A percentile compares a stretch with the other conserved stretches of the same genome.
Conservation (phyloP, 2,888 invertebrate genomes). For the Mimumesa dahlbomi region DNA sequence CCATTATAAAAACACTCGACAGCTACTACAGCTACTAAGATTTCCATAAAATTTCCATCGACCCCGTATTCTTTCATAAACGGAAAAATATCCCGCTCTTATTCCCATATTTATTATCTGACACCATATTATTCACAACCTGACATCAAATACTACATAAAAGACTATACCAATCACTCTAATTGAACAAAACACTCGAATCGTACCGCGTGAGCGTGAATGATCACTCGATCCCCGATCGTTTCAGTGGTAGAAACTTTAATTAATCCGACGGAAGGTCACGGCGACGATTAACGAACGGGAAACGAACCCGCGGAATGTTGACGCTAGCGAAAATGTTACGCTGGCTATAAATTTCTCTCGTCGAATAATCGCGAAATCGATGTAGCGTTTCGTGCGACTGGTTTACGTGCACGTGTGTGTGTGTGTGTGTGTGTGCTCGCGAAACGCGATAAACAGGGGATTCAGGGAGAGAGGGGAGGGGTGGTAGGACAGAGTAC, state of each 20-base stretch:
- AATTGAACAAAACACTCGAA: too few relatives aligned
- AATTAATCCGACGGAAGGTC: slow-evolving; percentile 3
- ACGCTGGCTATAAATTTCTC: slow-evolving; percentile 9
- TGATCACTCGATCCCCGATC: not conserved
- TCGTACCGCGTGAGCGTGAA: too few relatives aligned
- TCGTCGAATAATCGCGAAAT: slow-evolving; percentile 17
- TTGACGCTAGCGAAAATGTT: not conserved
- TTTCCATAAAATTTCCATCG: too few relatives aligned
- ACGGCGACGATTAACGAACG: not conserved
- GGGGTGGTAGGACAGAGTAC: not conserved
- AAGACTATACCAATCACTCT: too few relatives aligned
- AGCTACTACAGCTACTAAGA: too few relatives aligned
- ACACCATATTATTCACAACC: too few relatives aligned
- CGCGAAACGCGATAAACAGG: not conserved
- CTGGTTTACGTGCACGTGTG: not conserved
- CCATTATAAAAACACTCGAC: too few relatives aligned
- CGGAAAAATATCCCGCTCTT: too few relatives aligned
- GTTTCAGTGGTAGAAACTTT: not conserved
- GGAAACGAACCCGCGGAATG: not conserved
- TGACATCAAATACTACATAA: too few relatives aligned
- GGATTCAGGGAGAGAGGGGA: too few relatives aligned
- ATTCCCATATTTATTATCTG: too few relatives aligned
- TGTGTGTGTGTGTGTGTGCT: not conserved
- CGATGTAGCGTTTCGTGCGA: slow-evolving; percentile 4
- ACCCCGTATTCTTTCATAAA: too few relatives aligned